These are phyloP conservation scores for Dasypogon diadema DNA, from an alignment of 2,888 invertebrate genomes.

Conservation along the genomic window DNA sequence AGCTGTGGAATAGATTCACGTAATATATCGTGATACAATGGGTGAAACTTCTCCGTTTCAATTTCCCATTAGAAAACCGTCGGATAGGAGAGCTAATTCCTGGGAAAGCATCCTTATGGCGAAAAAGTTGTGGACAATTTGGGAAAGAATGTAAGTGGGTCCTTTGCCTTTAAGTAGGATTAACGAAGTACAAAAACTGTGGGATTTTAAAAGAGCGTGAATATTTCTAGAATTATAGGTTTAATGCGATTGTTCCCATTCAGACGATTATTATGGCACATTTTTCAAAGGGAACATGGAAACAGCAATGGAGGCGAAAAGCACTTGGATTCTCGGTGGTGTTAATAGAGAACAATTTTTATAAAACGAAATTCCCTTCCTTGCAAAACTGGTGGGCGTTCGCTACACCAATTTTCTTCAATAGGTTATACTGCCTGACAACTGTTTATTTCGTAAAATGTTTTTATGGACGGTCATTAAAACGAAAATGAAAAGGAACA, in stretches of 20 bases:
- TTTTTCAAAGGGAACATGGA: not conserved
- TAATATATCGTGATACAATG: slow-evolving; percentile 9
- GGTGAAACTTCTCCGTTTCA: not conserved
- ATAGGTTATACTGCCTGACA: too few relatives aligned
- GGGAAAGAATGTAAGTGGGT: slow-evolving; percentile 21
- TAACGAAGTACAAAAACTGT: not conserved
- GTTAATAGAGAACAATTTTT: too few relatives aligned
- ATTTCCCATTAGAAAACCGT: not conserved
- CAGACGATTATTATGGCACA: not conserved
- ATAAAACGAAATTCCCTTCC: too few relatives aligned
- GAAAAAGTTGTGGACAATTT: slow-evolving; percentile 23
- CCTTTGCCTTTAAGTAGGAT: not conserved
- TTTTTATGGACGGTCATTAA: too few relatives aligned
- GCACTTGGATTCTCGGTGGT: too few relatives aligned
- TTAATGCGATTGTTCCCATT: not conserved
- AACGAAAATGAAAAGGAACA: too few relatives aligned
- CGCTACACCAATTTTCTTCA: too few relatives aligned
- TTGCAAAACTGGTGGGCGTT: too few relatives aligned
- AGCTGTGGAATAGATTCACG: not conserved
- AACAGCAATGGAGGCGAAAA: not conserved
- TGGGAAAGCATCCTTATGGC: slow-evolving; percentile 7
- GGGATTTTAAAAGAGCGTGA: not conserved
- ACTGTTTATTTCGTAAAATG: too few relatives aligned
- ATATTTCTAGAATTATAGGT: not conserved
- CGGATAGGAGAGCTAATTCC: not conserved